Evolutionary conservation across 2,888 invertebrate species (phyloP).

Genomic region (Tenthredo notha): DNA sequence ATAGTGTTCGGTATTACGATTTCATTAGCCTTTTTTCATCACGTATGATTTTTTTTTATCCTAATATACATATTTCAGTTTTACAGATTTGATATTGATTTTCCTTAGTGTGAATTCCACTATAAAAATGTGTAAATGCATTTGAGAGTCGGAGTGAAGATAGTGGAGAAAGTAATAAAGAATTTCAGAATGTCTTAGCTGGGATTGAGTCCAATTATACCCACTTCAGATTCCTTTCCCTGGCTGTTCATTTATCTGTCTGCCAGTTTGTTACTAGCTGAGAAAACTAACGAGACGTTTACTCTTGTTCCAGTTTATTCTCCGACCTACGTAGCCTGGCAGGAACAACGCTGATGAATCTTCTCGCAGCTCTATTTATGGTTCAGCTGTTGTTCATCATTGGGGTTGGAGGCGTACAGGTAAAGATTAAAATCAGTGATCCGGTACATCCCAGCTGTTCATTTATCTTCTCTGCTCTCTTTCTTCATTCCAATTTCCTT

Average conservation of each 20-base stretch:
- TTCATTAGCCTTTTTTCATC: not conserved
- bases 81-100: not conserved
- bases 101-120: not conserved
- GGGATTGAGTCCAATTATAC: not conserved
- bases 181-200: not conserved
- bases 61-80: not conserved
- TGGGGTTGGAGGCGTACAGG: slow-evolving; percentile 84
- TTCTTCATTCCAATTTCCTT: not conserved
- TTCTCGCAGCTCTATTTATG: slow-evolving; percentile 85
- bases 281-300: slow-evolving; percentile 42
- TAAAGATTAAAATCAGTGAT: slow-evolving; percentile 72
- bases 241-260: not conserved
- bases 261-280: not conserved
- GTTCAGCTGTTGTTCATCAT: slow-evolving; percentile 85
- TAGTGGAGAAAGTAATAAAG: not conserved
- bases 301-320: slow-evolving; percentile 82
- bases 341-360: slow-evolving; percentile 85
- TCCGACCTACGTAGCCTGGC: slow-evolving; percentile 84
- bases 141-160: not conserved
- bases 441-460: not conserved
- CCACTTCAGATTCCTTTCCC: slow-evolving; percentile 8
- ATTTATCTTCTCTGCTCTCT: not conserved
- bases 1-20: not conserved
- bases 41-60: not conserved
- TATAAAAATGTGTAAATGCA: not conserved